Percentiles rank a stretch among this genome's conserved stretches.
These are phyloP conservation scores for Lydus trimaculatus DNA, from an alignment of 2,888 invertebrate species.

Conservation along the genomic window DNA sequence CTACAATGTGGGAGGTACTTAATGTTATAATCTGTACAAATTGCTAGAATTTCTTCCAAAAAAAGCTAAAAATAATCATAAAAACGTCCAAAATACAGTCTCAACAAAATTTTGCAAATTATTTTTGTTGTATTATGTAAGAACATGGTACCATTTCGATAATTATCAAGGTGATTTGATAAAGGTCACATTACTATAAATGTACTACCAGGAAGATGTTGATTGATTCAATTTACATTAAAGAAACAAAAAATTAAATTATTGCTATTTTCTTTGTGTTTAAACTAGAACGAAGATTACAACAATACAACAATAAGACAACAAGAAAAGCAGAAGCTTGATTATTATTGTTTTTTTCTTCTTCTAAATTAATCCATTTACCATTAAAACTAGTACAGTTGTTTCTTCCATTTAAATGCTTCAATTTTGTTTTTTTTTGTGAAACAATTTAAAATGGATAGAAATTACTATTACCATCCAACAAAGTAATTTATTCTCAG, in stretches of 20 bases:
- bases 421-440: too few relatives aligned
- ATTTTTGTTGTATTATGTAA: too few relatives aligned
- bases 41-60: too few relatives aligned
- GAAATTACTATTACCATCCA: neutral
- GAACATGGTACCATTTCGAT: neutral
- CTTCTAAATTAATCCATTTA: neutral
- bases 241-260: neutral
- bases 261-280: neutral
- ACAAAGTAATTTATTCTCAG: neutral
- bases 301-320: neutral
- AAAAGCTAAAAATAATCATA: too few relatives aligned
- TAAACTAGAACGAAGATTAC: neutral
- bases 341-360: neutral
- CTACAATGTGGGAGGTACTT: too few relatives aligned
- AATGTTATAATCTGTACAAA: too few relatives aligned
- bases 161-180: neutral
- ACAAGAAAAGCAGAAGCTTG: neutral
- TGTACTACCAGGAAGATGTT: neutral
- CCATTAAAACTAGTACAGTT: too few relatives aligned
- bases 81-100: too few relatives aligned
- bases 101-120: too few relatives aligned
- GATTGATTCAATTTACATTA: neutral
- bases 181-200: neutral
- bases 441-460: neutral
- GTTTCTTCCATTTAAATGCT: too few relatives aligned